Evolutionary conservation across 2,113 vertebrate species (phyloP), one percentile per base, ranked within the genome.

Genomic region (Mus musculus): DNA sequence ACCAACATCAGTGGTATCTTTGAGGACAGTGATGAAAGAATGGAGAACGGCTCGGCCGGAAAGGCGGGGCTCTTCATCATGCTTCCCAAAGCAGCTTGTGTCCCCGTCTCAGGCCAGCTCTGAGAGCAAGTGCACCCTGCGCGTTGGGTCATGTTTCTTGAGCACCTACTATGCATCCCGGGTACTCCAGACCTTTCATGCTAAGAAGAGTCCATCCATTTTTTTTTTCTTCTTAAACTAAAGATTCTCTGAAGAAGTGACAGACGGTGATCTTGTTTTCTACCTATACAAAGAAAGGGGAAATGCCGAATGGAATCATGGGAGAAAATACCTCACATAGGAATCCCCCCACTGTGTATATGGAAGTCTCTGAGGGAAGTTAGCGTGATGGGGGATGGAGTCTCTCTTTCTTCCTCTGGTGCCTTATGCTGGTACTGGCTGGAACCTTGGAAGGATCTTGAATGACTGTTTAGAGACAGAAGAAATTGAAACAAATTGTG

Each of bases 1-100:
- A 97, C 98, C 98, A 98, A 98, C 98, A 98, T 97, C 98, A 98
- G 98, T 98, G 97, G 95, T 97, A 97, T 97, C 98, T 98, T 98
- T 98, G 98, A 98, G 97, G 95, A 22, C 80, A 95, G 97, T 98
- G 98, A 98, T 98, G 96, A 98, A 98, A 98, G 98, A 95, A 91
- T 26, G 86, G 95, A 91, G 72, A 90, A 90, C 94, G 95, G 94
- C 96, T 96, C 87, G 96, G 95, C 97, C 96, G 97, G 98, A 92
- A 97, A 98, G 98, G 97, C 96, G 98, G 97, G 98, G 95, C 97
- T 97, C 97, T 96, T 95, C 96, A 92, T 95, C 96, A 73, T 67
- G 96, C 67, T 96, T 95, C 96, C 97, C 97, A 96, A 95, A 94
- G 96, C 96, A 90, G 95, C 42, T 24, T 88, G 93, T 49, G 91